Base-by-base conservation (phyloP, 92 coral and sea anemone species). In the Galaxea fascicularis region DNA sequence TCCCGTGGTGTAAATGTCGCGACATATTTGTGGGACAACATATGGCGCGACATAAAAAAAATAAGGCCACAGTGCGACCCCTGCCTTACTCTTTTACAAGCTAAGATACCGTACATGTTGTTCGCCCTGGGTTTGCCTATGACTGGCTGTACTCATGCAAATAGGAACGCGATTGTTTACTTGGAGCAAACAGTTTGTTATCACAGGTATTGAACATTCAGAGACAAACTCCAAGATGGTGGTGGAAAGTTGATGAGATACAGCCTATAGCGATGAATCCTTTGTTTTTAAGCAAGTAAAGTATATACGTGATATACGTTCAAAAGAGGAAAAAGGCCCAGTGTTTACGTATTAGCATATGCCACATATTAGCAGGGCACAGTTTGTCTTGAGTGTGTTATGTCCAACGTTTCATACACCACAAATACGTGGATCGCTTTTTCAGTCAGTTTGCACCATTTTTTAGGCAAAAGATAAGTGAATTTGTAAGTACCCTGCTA, bases 111-210 rank as follows among this genome's bases (percentile, higher is more conserved):
- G n/a, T 35, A 35, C 2, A 35, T 35, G 41, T 21, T 15, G 10
- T 60, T 60, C 25, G 66, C 9, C 21, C 9, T 2, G 66, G 13
- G 29, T 30, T 29, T 25, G 65, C 75, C 85, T 31, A 39, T 70
- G 70, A 71, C 59, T 82, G 70, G 70, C 65, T 71, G 70, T 71
- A 71, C 86, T 82, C 86, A 57, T 60, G 66, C 20, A 69, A 82
- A 82, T 82, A 82, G 47, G 25, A 69, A 35, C 67, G 14, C 28
- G 70, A 71, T 82, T 71, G 58, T 71, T 82, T 82, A 31, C 69
- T n/a, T 57, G 27, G 54, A 60, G 86, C 25, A 70, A 82, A 70
- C 78, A 79, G 84, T 79, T 64, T 71, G 68, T 81, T 69, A 58
- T 53, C 70, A 56, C 85, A 35, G 41, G 60, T 44, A 63, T 65